Conservation (phyloP, 2,797 vertebrate genomes). For the Sebastes paucispinis region DNA sequence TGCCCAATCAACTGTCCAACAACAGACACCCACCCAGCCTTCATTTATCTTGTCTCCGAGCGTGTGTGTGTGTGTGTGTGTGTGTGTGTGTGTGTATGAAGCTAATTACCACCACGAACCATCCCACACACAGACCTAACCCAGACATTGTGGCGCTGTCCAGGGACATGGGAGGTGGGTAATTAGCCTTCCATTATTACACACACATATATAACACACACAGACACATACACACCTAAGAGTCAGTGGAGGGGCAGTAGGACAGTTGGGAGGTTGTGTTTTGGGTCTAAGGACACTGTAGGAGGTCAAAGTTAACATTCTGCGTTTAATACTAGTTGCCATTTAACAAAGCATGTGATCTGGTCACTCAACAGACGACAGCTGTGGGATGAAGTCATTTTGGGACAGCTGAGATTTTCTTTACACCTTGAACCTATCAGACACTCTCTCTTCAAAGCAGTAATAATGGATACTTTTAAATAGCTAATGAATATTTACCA, state of each 20-base stretch:
- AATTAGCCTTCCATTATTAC: slow-evolving; percentile 87
- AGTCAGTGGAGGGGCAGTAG: slow-evolving; percentile 32
- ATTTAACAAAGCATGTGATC: slow-evolving; percentile 13
- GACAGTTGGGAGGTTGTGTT: slow-evolving; percentile 47
- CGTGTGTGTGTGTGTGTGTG: slow-evolving; percentile 55
- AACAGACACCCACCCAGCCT: slow-evolving; percentile 83
- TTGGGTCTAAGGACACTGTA: slow-evolving; percentile 44
- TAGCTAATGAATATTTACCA: background rate
- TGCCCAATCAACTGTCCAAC: slow-evolving; percentile 87
- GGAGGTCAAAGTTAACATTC: slow-evolving; percentile 68
- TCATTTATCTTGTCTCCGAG: slow-evolving; percentile 95
- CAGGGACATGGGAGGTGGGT: slow-evolving; percentile 84
- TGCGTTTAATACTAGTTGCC: slow-evolving; percentile 34
- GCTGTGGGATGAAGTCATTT: background rate
- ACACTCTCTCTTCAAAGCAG: background rate
- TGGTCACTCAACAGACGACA: background rate
- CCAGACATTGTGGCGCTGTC: slow-evolving; percentile 92
- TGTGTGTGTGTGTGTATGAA: slow-evolving; percentile 67
- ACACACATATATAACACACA: slow-evolving; percentile 44
- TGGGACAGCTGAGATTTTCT: background rate
- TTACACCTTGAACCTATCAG: background rate
- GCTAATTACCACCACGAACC: slow-evolving; percentile 90
- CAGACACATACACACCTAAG: background rate
- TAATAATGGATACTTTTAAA: background rate
- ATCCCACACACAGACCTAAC: slow-evolving; percentile 86